Conservation (phyloP, 1,140 invertebrate species). For the Mactra quadrangularis region DNA sequence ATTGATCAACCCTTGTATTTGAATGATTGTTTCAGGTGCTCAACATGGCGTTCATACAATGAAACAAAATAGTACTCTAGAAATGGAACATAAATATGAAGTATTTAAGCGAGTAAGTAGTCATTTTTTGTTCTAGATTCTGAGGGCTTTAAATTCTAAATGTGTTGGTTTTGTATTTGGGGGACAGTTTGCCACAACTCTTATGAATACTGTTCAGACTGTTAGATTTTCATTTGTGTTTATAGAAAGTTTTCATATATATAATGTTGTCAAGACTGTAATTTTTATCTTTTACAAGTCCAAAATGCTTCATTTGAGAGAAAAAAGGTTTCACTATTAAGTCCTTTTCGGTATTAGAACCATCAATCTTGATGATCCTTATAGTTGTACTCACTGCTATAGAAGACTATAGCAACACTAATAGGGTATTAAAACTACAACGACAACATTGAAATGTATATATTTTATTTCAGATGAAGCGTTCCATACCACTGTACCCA, state of each 20-base stretch:
- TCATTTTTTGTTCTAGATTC: neutral
- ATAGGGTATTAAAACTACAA: too few species aligned
- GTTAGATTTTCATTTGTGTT: neutral
- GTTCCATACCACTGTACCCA: conserved; percentile 89
- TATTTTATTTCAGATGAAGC: conserved; percentile 68
- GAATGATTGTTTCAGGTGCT: conserved; percentile 7
- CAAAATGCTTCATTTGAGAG: too few species aligned
- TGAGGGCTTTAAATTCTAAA: too few species aligned
- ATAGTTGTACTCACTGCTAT: too few species aligned
- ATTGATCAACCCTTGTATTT: too few species aligned
- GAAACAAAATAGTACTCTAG: neutral
- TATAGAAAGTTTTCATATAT: neutral
- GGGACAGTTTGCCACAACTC: neutral
- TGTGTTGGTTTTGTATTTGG: too few species aligned
- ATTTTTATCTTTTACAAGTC: neutral
- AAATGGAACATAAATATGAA: conserved; percentile 31
- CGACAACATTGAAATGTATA: too few species aligned
- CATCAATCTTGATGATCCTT: too few species aligned
- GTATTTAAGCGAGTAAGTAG: conserved; percentile 5
- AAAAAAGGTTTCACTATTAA: too few species aligned
- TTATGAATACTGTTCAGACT: neutral
- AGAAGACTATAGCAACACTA: too few species aligned
- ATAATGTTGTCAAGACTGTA: neutral
- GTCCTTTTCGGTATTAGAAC: too few species aligned
- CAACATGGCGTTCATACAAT: neutral